Conservation (phyloP, 1,140 invertebrate genomes). For the Hylyphantes graminicola region DNA sequence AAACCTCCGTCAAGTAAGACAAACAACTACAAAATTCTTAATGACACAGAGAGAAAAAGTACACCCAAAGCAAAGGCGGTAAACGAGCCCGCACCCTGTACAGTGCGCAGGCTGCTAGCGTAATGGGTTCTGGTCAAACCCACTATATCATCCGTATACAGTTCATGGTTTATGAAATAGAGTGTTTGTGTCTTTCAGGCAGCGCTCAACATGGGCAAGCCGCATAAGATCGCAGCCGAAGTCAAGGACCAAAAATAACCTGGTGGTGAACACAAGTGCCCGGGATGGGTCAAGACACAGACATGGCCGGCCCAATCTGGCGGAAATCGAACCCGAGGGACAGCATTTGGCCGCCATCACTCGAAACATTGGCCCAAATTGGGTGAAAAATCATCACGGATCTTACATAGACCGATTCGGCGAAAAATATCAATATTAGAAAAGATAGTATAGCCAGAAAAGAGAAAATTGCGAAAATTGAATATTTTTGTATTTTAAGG, state of each 20-base stretch:
- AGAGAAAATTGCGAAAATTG: no score
- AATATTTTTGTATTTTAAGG: no score
- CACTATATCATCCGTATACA: no score
- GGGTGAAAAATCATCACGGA: constrained; percentile 14
- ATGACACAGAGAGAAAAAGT: no score
- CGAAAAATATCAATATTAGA: background rate
- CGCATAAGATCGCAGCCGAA: background rate
- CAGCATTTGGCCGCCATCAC: constrained; percentile 2
- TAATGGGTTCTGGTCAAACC: no score
- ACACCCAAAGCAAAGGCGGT: no score
- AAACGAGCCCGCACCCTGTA: no score
- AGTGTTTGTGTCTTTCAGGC: constrained; percentile 14
- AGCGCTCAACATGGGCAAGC: constrained; percentile 27
- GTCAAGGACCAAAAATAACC: background rate
- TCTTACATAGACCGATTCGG: constrained; percentile 72
- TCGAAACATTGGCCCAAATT: background rate
- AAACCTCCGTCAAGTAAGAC: no score
- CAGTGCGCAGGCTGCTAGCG: no score
- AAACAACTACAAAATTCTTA: no score
- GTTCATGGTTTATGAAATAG: no score
- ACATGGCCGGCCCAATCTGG: constrained; percentile 1
- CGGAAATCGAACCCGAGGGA: background rate
- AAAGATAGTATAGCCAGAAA: no score
- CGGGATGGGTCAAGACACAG: constrained; percentile 39
- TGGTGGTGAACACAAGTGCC: constrained; percentile 28